phyloP scores from a whole-genome alignment of 1,140 invertebrate genomes.

The Meloidogyne exigua region DNA sequence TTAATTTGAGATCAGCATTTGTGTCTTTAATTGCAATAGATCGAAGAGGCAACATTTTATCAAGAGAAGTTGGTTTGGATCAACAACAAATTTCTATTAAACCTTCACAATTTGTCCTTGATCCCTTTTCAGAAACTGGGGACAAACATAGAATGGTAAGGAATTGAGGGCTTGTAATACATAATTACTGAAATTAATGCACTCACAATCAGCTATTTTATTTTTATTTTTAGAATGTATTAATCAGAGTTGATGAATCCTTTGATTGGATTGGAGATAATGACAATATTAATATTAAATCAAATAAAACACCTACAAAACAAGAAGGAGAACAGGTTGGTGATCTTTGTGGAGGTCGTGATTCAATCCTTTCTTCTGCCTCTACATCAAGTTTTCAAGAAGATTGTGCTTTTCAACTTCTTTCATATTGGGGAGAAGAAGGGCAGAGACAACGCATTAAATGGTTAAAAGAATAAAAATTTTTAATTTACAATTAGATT shows the following conservation, averaged over 20 bases:
- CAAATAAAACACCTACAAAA: background rate
- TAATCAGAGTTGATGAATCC: slow-evolving; percentile 6
- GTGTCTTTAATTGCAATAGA: slow-evolving; percentile 15
- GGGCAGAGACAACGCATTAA: slow-evolving; percentile 15
- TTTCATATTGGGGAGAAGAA: slow-evolving; percentile 22
- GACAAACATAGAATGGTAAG: background rate
- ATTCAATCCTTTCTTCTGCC: slow-evolving; percentile 15
- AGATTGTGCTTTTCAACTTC: slow-evolving; percentile 17
- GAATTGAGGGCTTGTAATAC: background rate
- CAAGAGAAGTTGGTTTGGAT: slow-evolving; percentile 1
- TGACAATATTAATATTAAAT: background rate
- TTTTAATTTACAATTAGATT: too few species aligned
- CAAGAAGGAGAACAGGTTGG: background rate
- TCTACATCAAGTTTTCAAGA: slow-evolving; percentile 1
- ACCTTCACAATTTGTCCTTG: slow-evolving; percentile 13
- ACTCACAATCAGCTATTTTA: too few species aligned
- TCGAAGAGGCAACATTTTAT: slow-evolving; percentile 10
- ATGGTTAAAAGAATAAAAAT: background rate
- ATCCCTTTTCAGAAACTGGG: background rate
- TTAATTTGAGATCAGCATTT: slow-evolving; percentile 2
- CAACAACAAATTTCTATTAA: slow-evolving; percentile 18
- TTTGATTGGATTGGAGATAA: slow-evolving; percentile 10
- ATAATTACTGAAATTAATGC: too few species aligned
- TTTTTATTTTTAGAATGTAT: slow-evolving; percentile 6
- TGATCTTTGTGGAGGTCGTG: slow-evolving; percentile 11